These are phyloP conservation scores for Watsonalla cultraria DNA, from an alignment of 2,888 invertebrate genomes.

Conservation along the genomic window DNA sequence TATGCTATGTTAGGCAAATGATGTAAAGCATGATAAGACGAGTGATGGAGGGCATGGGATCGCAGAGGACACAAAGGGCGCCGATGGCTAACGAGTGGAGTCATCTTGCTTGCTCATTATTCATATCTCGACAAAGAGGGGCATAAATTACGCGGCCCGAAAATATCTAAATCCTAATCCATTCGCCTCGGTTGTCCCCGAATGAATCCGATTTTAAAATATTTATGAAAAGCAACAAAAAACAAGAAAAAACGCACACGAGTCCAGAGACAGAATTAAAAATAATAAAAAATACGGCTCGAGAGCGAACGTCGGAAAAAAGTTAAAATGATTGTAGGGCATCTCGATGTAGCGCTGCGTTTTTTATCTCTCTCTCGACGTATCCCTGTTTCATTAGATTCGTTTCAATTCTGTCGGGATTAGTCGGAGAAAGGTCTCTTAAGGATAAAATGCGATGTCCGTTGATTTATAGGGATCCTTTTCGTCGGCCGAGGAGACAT, in stretches of 20 bases:
- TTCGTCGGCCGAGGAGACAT: slow-evolving; percentile 53
- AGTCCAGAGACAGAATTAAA: slow-evolving; percentile 71
- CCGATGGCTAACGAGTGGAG: slow-evolving; percentile 44
- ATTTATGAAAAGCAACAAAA: slow-evolving; percentile 74
- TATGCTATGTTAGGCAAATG: slow-evolving; percentile 19
- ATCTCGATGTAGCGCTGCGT: slow-evolving; percentile 57
- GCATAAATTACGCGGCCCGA: slow-evolving; percentile 74
- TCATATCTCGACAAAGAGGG: slow-evolving; percentile 74
- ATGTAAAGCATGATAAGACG: too few species aligned
- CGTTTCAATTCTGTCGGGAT: slow-evolving; percentile 75
- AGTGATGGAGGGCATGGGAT: too few species aligned
- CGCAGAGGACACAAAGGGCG: slow-evolving; percentile 20
- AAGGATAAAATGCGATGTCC: slow-evolving; percentile 66
- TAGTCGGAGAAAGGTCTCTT: slow-evolving; percentile 70
- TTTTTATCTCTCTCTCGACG: slow-evolving; percentile 38
- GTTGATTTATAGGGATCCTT: slow-evolving; percentile 71
- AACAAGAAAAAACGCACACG: slow-evolving; percentile 42
- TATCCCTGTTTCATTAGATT: slow-evolving; percentile 73
- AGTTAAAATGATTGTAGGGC: slow-evolving; percentile 75
- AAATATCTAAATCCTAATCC: slow-evolving; percentile 78
- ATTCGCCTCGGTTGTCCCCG: slow-evolving; percentile 74
- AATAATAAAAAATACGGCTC: slow-evolving; percentile 63
- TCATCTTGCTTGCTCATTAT: slow-evolving; percentile 64
- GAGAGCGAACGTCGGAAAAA: slow-evolving; percentile 70
- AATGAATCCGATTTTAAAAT: slow-evolving; percentile 76